Conservation (phyloP, 2,797 vertebrate species). For the Onychomys leucogaster region DNA sequence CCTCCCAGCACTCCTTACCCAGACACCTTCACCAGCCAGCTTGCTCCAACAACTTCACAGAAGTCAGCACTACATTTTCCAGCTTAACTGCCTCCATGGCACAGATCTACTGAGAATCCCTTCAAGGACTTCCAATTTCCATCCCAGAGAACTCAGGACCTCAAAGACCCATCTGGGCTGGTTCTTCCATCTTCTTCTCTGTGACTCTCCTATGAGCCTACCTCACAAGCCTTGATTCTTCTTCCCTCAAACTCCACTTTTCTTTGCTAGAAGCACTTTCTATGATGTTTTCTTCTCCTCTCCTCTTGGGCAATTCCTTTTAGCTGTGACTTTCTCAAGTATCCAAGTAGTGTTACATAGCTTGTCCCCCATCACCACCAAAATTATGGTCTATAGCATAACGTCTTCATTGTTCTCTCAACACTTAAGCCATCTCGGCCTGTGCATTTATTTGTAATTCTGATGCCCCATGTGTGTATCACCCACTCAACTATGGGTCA, state of each 20-base stretch:
- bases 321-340: neutral
- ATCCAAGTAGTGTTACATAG: neutral
- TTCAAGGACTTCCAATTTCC: neutral
- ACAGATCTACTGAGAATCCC: neutral
- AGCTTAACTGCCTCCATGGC: neutral
- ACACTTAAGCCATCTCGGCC: neutral
- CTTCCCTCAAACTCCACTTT: neutral
- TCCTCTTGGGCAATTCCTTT: neutral
- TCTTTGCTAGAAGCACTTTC: neutral
- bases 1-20: no score
- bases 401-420: neutral
- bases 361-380: fast-evolving
- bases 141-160: neutral
- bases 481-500: neutral
- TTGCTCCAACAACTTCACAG: neutral
- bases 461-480: no score
- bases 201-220: neutral
- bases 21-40: neutral
- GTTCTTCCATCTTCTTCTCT: neutral
- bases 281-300: neutral
- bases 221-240: neutral
- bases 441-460: neutral
- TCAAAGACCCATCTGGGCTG: neutral
- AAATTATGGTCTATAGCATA: neutral
- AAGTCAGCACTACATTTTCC: neutral